Evolutionary conservation across 92 coral and sea anemone species (phyloP).

Genomic region (Umimayanthus kanabou): DNA sequence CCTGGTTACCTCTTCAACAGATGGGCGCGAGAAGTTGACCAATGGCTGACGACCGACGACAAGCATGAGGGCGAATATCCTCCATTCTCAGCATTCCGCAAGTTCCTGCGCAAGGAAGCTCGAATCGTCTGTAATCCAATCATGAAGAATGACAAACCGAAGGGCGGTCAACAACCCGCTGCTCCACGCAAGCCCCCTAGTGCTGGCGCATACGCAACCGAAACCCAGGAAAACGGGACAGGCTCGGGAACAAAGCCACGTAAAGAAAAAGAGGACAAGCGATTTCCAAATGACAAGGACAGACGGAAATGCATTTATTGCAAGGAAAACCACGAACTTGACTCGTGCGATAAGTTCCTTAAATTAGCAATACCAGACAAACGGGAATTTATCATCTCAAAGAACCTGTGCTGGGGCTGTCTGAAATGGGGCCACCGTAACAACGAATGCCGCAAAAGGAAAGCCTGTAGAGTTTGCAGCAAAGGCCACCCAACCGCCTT

Average conservation of each 20-base stretch:
- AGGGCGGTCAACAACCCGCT: background rate
- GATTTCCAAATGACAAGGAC: background rate
- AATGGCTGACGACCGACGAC: constrained; percentile 43
- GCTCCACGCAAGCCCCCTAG: background rate
- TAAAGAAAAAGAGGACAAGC: background rate
- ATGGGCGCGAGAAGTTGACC: constrained; percentile 50
- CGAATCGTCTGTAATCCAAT: constrained; percentile 54
- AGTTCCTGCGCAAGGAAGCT: constrained; percentile 48
- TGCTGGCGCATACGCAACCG: constrained; percentile 13
- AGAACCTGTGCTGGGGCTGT: constrained; percentile 31
- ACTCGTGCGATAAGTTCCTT: background rate
- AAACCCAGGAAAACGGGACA: background rate
- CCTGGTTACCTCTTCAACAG: constrained; percentile 45
- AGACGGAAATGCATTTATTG: background rate
- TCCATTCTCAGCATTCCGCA: constrained; percentile 54
- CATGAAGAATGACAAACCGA: constrained; percentile 30
- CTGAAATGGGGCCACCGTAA: constrained; percentile 45
- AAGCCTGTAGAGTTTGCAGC: constrained; percentile 42
- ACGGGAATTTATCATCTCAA: constrained; percentile 28
- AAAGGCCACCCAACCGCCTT: constrained; percentile 50
- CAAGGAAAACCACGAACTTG: background rate
- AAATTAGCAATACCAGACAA: background rate
- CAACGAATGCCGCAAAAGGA: constrained; percentile 30
- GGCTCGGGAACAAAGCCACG: background rate
- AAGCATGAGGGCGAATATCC: constrained; percentile 51